Evolutionary conservation across 2,113 vertebrate species (phyloP), one percentile per base, ranked within the genome.

Genomic region (Leptobrachium ailaonicum): DNA sequence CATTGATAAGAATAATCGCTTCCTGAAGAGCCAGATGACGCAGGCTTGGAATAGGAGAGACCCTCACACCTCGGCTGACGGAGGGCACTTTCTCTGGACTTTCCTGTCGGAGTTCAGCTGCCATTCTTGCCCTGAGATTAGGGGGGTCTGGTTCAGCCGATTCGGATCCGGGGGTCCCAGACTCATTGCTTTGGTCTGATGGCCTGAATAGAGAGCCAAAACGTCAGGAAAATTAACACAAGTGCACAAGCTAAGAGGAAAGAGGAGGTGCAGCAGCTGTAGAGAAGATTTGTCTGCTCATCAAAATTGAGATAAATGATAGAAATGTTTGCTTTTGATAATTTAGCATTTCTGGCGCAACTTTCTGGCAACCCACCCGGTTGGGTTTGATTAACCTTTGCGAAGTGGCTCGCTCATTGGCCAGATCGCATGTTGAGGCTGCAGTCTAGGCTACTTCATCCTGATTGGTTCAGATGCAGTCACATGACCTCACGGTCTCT

Each of bases 81-180:
- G 45, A 12, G 1, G 60, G 6, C 5, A 14, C 10, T 43, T 45
- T 64, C 60, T 79, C 77, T 6, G 13, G 32, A 12, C 45, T 66
- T 45, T 66, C 77, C 70, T 73, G 69, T 9, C 77, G 77, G 11
- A 79, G 62, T 32, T 79, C 77, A 2, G 69, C 77, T 1, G 77
- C 77, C 2, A 62, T 56, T 53, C 77, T 20, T 5, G 69, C 77
- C 77, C 63, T 54, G 44, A 43, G 56, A 4, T 9, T 69, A 0
- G 60, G 69, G 9, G 45, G 69, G 10, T 4, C n/a, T 6, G 14
- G 13, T 13, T 40, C 45, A n/a, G 45, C 10, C 2, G 60, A 7
- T 1, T 5, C 6, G 3, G 13, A 13, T 45, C 42, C 43, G 2
- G 41, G 60, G n/a, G 58, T 4, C 56, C 6, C 13, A 1, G 6